Evolutionary conservation across 2,113 vertebrate genomes (phyloP).

Genomic region (Ctenomys sociabilis): DNA sequence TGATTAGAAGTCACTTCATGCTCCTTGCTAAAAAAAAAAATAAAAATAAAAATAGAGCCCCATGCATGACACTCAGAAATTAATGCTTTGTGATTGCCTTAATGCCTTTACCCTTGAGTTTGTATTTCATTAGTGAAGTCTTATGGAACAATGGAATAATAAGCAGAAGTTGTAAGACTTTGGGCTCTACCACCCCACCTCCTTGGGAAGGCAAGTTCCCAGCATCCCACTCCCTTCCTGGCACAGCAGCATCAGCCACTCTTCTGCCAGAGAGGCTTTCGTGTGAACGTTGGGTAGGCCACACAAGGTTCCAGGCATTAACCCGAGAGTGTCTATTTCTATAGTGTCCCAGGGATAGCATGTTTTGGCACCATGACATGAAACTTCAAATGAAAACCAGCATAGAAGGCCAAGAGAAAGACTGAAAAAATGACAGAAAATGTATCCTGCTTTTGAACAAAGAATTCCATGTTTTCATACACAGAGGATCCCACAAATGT

Average conservation of each 20-base stretch:
- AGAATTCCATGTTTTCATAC: background rate
- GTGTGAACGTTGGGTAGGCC: background rate
- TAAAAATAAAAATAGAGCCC: background rate
- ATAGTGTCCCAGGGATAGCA: background rate
- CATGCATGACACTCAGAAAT: fast-evolving
- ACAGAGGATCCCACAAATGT: background rate
- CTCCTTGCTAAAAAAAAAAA: background rate
- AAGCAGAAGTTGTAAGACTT: fast-evolving
- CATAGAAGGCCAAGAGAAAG: background rate
- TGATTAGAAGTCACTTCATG: too few relatives aligned
- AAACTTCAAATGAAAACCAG: background rate
- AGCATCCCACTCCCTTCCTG: background rate
- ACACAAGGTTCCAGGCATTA: background rate
- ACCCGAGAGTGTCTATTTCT: background rate
- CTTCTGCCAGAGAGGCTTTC: background rate
- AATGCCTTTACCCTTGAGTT: slow-evolving; percentile 11
- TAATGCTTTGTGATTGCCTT: background rate
- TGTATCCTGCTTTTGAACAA: background rate
- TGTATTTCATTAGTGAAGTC: background rate
- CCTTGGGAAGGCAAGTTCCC: background rate
- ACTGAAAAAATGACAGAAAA: background rate
- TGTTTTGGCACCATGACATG: background rate
- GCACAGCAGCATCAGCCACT: background rate
- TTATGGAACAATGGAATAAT: background rate
- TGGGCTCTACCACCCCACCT: background rate